Evolutionary conservation across 2,797 vertebrate genomes (phyloP).

Genomic region (Adrianichthys oophorus): DNA sequence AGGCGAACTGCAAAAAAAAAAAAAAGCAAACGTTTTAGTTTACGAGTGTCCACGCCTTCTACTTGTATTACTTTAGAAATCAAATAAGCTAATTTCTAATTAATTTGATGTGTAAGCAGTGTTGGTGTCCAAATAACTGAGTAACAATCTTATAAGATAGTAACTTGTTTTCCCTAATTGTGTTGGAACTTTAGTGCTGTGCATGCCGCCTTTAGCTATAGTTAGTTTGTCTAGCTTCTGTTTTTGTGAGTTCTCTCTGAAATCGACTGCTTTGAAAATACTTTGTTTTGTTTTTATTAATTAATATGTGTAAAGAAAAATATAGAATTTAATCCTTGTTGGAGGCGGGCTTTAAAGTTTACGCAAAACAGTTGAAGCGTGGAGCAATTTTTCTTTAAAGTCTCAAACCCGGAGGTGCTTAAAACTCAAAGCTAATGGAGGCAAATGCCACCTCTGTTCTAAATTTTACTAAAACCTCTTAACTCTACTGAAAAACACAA

Average conservation of each 20-base stretch:
- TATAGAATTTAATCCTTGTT: conserved; percentile 30
- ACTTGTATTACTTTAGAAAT: conserved; percentile 61
- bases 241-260: conserved; percentile 53
- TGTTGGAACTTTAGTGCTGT: conserved; percentile 73
- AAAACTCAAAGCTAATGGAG: too few relatives aligned
- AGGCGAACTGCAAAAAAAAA: conserved; percentile 31
- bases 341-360: conserved; percentile 15
- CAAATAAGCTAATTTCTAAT: conserved; percentile 73
- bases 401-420: conserved; percentile 26
- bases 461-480: too few relatives aligned
- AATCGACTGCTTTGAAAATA: conserved; percentile 45
- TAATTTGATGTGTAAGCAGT: conserved; percentile 56
- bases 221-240: conserved; percentile 67
- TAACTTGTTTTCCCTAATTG: conserved; percentile 69
- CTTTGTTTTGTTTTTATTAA: conserved; percentile 15
- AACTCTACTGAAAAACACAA: not conserved
- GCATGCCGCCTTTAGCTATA: conserved; percentile 78
- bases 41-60: conserved; percentile 47
- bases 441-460: too few relatives aligned
- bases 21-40: conserved; percentile 49
- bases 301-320: conserved; percentile 44
- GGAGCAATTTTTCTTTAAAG: conserved; percentile 49
- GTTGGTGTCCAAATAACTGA: conserved; percentile 60
- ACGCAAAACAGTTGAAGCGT: conserved; percentile 28
- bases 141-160: conserved; percentile 67